A percentile compares a stretch with the other conserved stretches of the same genome.
Conservation (phyloP, 2,888 invertebrate genomes). For the Alitta virens region DNA sequence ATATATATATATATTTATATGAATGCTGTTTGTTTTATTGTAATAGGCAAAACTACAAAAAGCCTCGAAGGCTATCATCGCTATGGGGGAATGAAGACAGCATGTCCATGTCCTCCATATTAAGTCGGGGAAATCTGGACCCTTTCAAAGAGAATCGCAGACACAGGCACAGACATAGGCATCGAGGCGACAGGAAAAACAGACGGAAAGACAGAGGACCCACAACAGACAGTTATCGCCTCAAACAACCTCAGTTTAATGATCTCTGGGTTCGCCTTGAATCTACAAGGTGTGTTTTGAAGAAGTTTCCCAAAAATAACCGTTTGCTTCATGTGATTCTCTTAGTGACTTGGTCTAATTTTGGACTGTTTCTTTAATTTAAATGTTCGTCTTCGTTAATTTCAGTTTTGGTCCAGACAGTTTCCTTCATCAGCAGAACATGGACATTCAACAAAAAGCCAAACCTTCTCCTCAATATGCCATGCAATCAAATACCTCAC, state of each 20-base stretch:
- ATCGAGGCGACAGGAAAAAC: conserved; percentile 10
- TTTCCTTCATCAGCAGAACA: conserved; percentile 13
- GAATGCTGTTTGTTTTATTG: too few species aligned
- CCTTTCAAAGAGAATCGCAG: too few species aligned
- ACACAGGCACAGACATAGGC: conserved; percentile 11
- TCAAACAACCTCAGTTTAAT: conserved; percentile 26
- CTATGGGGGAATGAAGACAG: neutral
- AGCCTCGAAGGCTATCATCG: neutral
- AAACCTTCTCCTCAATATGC: conserved; percentile 8
- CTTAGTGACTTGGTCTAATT: neutral
- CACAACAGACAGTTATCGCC: conserved; percentile 18
- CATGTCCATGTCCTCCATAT: neutral
- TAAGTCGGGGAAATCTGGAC: too few species aligned
- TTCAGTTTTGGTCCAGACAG: conserved; percentile 18
- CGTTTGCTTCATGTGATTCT: neutral
- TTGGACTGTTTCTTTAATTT: neutral
- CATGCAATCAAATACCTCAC: neutral
- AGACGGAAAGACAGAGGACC: neutral
- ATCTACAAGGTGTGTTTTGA: conserved; percentile 17
- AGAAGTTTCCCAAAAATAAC: neutral
- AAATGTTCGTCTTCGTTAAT: neutral
- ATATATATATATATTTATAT: too few species aligned
- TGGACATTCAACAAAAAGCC: neutral
- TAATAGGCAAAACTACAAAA: neutral
- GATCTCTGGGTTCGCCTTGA: conserved; percentile 30